Conservation (phyloP, 2,113 vertebrate species). For the Bufo gargarizans region DNA sequence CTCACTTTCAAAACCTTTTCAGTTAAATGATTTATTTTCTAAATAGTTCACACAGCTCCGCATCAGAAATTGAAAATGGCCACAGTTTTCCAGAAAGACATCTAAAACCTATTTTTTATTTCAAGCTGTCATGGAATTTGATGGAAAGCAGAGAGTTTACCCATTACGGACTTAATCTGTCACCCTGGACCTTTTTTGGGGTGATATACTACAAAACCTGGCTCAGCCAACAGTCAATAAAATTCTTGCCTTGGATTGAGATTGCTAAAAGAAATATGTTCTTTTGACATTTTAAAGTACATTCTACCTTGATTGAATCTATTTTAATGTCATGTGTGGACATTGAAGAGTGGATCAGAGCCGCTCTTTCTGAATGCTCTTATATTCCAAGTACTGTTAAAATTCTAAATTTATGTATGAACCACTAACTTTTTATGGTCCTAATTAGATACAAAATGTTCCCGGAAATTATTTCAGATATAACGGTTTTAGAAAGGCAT, state of each 20-base stretch:
- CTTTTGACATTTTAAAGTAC: slow-evolving; percentile 58
- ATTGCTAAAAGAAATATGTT: slow-evolving; percentile 54
- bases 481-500: slow-evolving; percentile 20
- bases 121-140: slow-evolving; percentile 46
- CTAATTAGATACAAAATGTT: slow-evolving; percentile 48
- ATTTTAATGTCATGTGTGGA: slow-evolving; percentile 55
- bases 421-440: slow-evolving; percentile 33
- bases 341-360: slow-evolving; percentile 44
- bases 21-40: slow-evolving; percentile 56
- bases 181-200: slow-evolving; percentile 56
- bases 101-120: slow-evolving; percentile 56
- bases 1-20: slow-evolving; percentile 52
- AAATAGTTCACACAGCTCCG: slow-evolving; percentile 50
- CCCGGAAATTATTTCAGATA: slow-evolving; percentile 33
- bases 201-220: slow-evolving; percentile 54
- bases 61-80: slow-evolving; percentile 55
- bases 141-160: slow-evolving; percentile 55
- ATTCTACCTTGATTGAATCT: slow-evolving; percentile 58
- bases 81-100: slow-evolving; percentile 52
- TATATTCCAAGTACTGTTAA: slow-evolving; percentile 23
- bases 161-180: slow-evolving; percentile 57
- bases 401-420: slow-evolving; percentile 25
- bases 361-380: slow-evolving; percentile 9
- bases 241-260: slow-evolving; percentile 46
- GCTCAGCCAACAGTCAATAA: slow-evolving; percentile 56